Conservation (phyloP, 2,797 vertebrate genomes). For the Sebastiscus albofasciatus region DNA sequence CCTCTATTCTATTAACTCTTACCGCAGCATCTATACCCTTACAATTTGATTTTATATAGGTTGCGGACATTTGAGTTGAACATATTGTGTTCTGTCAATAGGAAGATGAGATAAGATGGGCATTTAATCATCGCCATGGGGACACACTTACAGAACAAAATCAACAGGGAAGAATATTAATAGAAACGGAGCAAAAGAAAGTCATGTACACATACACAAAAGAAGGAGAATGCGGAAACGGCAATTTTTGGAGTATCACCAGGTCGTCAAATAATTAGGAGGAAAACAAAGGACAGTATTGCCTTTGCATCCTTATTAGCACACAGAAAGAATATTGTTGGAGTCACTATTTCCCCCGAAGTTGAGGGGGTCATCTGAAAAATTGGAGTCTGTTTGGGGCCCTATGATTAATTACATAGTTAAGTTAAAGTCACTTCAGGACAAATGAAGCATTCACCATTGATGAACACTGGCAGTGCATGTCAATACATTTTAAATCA, state of each 20-base stretch:
- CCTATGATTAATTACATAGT: background rate
- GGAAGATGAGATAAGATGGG: constrained; percentile 46
- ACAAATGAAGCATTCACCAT: background rate
- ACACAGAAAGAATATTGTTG: background rate
- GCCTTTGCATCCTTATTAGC: background rate
- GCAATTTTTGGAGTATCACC: no score
- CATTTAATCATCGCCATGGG: constrained; percentile 43
- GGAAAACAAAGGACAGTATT: no score
- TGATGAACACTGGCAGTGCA: background rate
- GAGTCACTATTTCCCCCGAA: background rate
- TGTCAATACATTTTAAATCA: no score
- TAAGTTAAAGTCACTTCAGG: background rate
- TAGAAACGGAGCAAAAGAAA: constrained; percentile 19
- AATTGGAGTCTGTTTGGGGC: background rate
- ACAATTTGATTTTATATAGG: constrained; percentile 49
- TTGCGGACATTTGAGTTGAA: constrained; percentile 50
- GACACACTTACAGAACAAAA: constrained; percentile 22
- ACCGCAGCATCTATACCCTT: constrained; percentile 34
- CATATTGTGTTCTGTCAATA: constrained; percentile 52
- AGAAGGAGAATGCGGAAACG: no score
- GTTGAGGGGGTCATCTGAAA: background rate
- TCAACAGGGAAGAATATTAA: constrained; percentile 29
- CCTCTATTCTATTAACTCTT: constrained; percentile 60
- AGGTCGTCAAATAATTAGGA: no score
- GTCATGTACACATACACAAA: background rate